Conservation (phyloP, 2,888 invertebrate species). For the Tipula helvola region DNA sequence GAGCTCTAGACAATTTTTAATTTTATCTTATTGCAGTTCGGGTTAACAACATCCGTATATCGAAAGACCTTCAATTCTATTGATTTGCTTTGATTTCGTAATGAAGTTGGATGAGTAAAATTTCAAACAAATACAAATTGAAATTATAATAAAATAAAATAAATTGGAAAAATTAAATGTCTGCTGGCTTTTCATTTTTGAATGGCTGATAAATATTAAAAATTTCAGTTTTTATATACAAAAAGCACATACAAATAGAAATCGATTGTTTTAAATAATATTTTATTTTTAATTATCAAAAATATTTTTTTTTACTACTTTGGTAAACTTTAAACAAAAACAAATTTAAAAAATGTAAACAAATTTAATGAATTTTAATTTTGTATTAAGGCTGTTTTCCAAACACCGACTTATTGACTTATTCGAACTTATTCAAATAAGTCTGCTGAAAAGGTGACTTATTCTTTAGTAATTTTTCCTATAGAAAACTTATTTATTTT, state of each 20-base stretch:
- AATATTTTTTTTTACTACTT: neutral
- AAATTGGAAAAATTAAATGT: neutral
- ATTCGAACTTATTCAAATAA: too few species aligned
- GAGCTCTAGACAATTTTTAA: neutral
- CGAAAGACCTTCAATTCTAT: neutral
- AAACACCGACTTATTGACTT: too few species aligned
- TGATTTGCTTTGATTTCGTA: neutral
- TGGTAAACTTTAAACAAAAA: neutral
- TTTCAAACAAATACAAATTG: neutral
- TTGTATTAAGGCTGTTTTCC: too few species aligned
- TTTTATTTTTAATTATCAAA: neutral
- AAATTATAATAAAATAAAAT: neutral
- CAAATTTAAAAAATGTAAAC: neutral
- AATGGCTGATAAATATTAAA: constrained; percentile 37
- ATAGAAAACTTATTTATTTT: too few species aligned
- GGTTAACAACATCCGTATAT: neutral
- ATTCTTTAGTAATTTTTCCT: too few species aligned
- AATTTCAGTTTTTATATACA: constrained; percentile 25
- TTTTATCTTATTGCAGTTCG: neutral
- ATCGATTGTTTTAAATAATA: constrained; percentile 13
- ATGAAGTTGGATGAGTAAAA: neutral
- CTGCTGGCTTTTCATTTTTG: constrained; percentile 14
- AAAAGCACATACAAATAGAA: constrained; percentile 26
- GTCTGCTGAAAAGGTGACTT: too few species aligned
- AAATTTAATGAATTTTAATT: neutral